phyloP scores from a whole-genome alignment of 2,113 vertebrate genomes.

The Odontesthes bonariensis region DNA sequence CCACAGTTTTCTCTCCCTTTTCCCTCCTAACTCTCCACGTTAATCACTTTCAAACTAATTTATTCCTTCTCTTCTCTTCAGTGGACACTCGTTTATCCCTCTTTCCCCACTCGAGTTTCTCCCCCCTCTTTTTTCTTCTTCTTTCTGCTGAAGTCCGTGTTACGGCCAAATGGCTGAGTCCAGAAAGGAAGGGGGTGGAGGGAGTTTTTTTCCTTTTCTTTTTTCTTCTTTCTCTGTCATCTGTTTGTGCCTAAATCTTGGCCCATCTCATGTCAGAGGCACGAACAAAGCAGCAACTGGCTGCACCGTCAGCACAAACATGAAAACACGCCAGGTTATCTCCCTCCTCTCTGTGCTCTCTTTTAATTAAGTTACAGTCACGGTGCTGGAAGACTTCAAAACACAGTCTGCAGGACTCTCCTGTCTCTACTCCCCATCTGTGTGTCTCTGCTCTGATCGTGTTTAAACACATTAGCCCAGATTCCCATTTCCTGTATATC shows the following conservation, averaged over 20 bases:
- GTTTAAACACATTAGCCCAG: slow-evolving; percentile 2
- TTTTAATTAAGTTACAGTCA: slow-evolving; percentile 47
- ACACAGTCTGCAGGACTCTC: not conserved
- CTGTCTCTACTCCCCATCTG: not conserved
- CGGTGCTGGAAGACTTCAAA: not conserved
- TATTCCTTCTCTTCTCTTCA: slow-evolving; percentile 1
- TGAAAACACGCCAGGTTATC: slow-evolving; percentile 43
- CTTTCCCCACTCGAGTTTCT: not conserved
- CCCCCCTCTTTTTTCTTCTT: slow-evolving; percentile 9
- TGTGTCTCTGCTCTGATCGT: slow-evolving; percentile 1
- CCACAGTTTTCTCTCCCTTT: rapidly evolving
- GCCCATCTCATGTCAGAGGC: slow-evolving; percentile 36
- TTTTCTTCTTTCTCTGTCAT: slow-evolving; percentile 31
- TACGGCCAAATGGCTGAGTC: slow-evolving; percentile 79
- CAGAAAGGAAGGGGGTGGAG: slow-evolving; percentile 28
- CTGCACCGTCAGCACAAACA: slow-evolving; percentile 71
- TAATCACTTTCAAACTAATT: not conserved
- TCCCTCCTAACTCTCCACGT: not conserved
- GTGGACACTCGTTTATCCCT: not conserved
- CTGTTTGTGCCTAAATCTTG: slow-evolving; percentile 44
- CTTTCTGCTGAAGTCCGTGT: slow-evolving; percentile 45
- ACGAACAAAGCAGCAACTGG: slow-evolving; percentile 59
- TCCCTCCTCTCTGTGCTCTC: not conserved
- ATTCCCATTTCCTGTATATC: slow-evolving; percentile 45
- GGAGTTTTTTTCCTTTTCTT: slow-evolving; percentile 46